Evolutionary conservation across 2,888 invertebrate species (phyloP).

Genomic region (Seira musarum): DNA sequence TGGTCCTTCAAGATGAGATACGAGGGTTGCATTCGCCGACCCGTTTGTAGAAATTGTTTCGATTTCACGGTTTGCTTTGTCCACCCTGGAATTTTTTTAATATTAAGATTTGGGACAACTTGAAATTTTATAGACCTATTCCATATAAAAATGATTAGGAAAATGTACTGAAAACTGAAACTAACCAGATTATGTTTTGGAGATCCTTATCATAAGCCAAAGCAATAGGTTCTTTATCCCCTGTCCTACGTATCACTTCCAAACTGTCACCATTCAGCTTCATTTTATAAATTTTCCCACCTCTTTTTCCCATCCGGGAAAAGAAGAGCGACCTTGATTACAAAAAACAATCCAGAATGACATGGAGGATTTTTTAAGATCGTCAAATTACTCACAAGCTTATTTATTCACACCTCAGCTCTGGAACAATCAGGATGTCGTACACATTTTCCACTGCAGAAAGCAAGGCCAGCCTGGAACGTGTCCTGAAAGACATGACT

Average conservation of each 20-base stretch:
- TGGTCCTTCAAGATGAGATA: constrained; percentile 32
- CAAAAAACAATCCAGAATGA: too few species aligned
- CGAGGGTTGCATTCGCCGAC: constrained; percentile 23
- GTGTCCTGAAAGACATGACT: constrained; percentile 78
- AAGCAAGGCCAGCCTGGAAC: constrained; percentile 77
- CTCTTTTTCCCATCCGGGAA: constrained; percentile 71
- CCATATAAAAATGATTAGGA: too few species aligned
- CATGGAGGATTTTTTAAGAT: too few species aligned
- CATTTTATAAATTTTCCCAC: constrained; percentile 77
- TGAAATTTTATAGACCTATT: too few species aligned
- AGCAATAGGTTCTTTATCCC: constrained; percentile 75
- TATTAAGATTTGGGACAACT: too few species aligned
- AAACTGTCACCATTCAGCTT: constrained; percentile 79
- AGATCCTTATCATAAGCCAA: constrained; percentile 76
- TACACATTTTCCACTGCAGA: constrained; percentile 77
- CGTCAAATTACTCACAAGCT: too few species aligned
- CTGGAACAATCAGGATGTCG: constrained; percentile 80
- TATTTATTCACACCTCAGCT: constrained; percentile 82
- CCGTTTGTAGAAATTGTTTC: constrained; percentile 62
- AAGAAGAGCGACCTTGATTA: constrained; percentile 81
- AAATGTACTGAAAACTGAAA: not conserved
- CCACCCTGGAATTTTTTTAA: too few species aligned
- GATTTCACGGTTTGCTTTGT: constrained; percentile 58
- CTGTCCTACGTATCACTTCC: constrained; percentile 72
- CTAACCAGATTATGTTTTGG: constrained; percentile 77